Evolutionary conservation across 2,797 vertebrate genomes (phyloP), one percentile per base, ranked within the genome.

Genomic region (Glossophaga mutica): DNA sequence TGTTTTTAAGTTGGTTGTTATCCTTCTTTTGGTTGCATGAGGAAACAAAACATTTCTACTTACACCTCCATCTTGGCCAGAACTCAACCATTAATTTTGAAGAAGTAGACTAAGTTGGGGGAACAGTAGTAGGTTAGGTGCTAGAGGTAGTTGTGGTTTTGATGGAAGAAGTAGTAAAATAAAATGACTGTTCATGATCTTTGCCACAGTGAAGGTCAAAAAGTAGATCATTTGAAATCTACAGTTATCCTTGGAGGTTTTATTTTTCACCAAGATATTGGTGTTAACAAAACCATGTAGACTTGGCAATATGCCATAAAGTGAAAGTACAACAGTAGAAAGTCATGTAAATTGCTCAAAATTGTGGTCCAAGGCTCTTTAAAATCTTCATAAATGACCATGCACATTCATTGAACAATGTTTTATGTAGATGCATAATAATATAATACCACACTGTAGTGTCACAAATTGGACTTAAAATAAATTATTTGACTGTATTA

Each of bases 231-330:
- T 39, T 73, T 82, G 52, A 93, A 70, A 9, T 81, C 50, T 34
- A 26, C 87, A 24, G 32, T 74, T 73, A 48, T 44, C n/a, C n/a
- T 68, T 88, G 42, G 34, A 59, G 21, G 9, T 37, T 88, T 19
- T 94, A 39, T 76, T 94, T 83, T 94, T 93, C n/a, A 91, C 39
- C 15, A 59, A 85, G 42, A 93, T 70, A 19, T 90, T 34, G 57
- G 8, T 90, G 26, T 91, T 94, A 85, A 39, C 16, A 59, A 77
- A 90, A 52, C 6, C 14, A 62, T 48, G 62, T 10, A 48, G 29
- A 78, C 16, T 76, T 81, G 68, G 37, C 9, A 78, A 42, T 83
- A 70, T 34, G 37, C n/a, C 55, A 16, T 85, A 74, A 91, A 93
- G 24, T 77, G 78, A 86, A 87, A 57, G 62, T 82, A 70, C 3